Base-by-base conservation (phyloP, 2,888 invertebrate genomes). In the Labia minor region DNA sequence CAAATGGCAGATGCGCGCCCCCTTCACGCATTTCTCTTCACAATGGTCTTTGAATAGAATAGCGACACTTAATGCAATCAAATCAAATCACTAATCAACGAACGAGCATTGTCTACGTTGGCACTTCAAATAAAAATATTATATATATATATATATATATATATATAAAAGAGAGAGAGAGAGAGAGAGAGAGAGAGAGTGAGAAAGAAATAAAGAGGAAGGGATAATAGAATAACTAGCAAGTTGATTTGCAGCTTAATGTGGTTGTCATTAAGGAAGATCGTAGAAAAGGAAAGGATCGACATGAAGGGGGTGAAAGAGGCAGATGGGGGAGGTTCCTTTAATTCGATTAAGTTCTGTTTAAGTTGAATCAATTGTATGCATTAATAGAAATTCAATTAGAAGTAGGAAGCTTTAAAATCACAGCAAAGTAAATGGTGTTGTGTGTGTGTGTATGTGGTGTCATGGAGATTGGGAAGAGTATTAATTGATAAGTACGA, bases 41-140 rank as follows among this genome's bases (percentile, higher is more conserved):
- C 49, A 49, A 49, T 49, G 49, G 49, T 49, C 49, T 49, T 49
- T 49, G 49, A 49, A 49, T 49, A 49, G 49, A 49, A 49, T 49
- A 49, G 49, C 49, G 49, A 49, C 49, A 49, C 49, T 49, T 49
- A 49, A 49, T 49, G 49, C 49, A 49, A 49, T 49, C 49, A 49
- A 49, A 49, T 49, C 49, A 49, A 49, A 49, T 49, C 49, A 49
- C 49, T 49, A 49, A 49, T 49, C 49, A 49, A 49, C 26, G 26
- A 26, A 26, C 26, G 26, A 26, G 8, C 49, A n/a, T 14, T 49
- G 49, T 49, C 49, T 49, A 49, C 49, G 49, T 49, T 49, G 49
- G 14, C 49, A 16, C 49, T 49, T 49, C 49, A 49, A 49, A 49
- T n/a, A 49, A 49, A 49, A 49, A 33, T n/a, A n/a, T n/a, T n/a